Evolutionary conservation across 2,797 vertebrate genomes (phyloP).

Genomic region (Eremophila alpestris): DNA sequence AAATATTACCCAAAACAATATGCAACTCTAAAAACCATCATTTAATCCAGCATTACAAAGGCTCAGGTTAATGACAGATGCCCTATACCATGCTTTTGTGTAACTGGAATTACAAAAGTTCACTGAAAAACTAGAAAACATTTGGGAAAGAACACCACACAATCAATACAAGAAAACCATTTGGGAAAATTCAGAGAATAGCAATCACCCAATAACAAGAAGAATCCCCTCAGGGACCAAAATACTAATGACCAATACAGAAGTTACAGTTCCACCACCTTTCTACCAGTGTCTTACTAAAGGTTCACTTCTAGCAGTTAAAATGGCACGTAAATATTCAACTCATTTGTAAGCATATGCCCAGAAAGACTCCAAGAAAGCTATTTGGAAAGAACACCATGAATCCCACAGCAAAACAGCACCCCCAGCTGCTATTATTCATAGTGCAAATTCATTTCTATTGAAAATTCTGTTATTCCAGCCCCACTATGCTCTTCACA

Average conservation of each 20-base stretch:
- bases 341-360: background rate
- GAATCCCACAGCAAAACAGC: background rate
- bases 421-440: background rate
- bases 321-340: background rate
- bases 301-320: background rate
- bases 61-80: background rate
- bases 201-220: background rate
- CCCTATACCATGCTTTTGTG: background rate
- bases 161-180: background rate
- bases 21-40: fast-evolving
- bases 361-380: background rate
- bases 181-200: background rate
- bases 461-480: background rate
- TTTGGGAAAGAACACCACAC: background rate
- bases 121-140: background rate
- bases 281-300: background rate
- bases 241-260: background rate
- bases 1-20: background rate
- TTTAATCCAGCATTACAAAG: background rate
- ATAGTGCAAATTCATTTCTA: background rate
- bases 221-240: background rate
- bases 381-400: background rate
- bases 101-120: background rate
- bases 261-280: background rate
- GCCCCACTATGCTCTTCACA: background rate